Percentiles rank a stretch among this genome's conserved stretches.
These are phyloP conservation scores for Rapana venosa DNA, from an alignment of 2,888 invertebrate genomes.

Conservation along the genomic window DNA sequence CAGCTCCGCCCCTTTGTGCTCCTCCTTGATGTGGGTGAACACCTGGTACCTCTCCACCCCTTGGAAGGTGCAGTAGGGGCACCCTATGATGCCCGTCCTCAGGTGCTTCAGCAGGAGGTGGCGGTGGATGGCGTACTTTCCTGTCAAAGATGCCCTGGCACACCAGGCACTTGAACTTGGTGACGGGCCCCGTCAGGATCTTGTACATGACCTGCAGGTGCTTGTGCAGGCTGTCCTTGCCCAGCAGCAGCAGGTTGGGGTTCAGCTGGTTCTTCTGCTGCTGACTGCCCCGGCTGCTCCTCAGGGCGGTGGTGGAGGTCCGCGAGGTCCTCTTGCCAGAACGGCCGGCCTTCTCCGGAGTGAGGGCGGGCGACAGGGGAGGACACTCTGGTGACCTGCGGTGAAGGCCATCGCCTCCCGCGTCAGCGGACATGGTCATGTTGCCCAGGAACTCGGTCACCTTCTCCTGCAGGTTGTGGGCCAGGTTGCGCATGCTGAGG, in stretches of 20 bases:
- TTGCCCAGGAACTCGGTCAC: constrained; percentile 49
- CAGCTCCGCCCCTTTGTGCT: constrained; percentile 48
- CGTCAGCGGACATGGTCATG: constrained; percentile 36
- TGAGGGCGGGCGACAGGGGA: not conserved
- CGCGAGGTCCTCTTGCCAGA: not conserved
- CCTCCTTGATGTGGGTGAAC: constrained; percentile 54
- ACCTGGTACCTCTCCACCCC: constrained; percentile 56
- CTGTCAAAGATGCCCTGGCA: constrained; percentile 55
- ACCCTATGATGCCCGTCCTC: constrained; percentile 51
- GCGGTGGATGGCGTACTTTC: constrained; percentile 54
- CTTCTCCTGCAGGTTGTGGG: constrained; percentile 45
- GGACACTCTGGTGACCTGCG: constrained; percentile 29
- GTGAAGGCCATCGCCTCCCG: not conserved
- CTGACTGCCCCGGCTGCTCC: not conserved
- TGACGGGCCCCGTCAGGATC: not conserved
- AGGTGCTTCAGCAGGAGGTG: constrained; percentile 56
- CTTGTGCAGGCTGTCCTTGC: constrained; percentile 36
- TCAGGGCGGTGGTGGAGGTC: not conserved
- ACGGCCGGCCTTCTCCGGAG: not conserved
- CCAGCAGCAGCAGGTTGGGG: constrained; percentile 43
- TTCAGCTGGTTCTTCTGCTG: constrained; percentile 39
- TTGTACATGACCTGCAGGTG: constrained; percentile 19
- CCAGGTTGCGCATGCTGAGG: constrained; percentile 47
- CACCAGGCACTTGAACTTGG: constrained; percentile 42
- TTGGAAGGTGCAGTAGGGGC: constrained; percentile 52